Percentiles rank a stretch among this genome's conserved stretches.
Evolutionary conservation across 2,113 vertebrate species (phyloP).

Genomic region (Pontoporia blainvillei): DNA sequence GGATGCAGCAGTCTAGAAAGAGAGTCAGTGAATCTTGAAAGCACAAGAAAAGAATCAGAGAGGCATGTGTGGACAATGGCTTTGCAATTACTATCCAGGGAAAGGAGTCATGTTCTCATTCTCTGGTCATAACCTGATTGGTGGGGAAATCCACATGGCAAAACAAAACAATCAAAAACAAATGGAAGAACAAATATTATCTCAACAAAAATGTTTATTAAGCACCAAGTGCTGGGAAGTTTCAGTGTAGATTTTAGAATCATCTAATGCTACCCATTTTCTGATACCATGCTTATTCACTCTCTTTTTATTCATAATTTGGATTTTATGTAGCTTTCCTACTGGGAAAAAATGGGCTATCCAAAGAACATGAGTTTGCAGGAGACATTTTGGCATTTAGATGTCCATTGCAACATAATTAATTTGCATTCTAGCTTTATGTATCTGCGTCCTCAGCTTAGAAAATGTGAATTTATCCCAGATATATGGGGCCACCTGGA

Average conservation of each 20-base stretch:
- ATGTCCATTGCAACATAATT: not conserved
- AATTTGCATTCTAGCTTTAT: not conserved
- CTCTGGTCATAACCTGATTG: not conserved
- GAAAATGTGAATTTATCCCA: not conserved
- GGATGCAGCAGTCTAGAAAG: not conserved
- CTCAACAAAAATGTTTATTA: not conserved
- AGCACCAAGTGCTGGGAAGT: not conserved
- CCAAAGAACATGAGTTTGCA: not conserved
- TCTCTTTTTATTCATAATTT: not conserved
- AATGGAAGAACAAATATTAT: not conserved
- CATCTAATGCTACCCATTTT: not conserved
- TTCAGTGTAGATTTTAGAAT: not conserved
- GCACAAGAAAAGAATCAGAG: not conserved
- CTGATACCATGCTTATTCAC: not conserved
- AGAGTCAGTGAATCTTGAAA: not conserved
- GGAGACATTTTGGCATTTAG: not conserved
- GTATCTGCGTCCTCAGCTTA: not conserved
- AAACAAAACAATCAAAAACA: not conserved
- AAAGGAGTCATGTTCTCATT: not conserved
- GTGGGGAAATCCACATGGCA: not conserved
- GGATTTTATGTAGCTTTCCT: not conserved
- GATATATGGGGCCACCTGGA: not conserved
- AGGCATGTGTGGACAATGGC: not conserved
- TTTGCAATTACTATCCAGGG: not conserved
- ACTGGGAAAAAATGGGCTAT: not conserved